phyloP scores from a whole-genome alignment of 2,888 invertebrate species.

The Limnephilus lunatus region DNA sequence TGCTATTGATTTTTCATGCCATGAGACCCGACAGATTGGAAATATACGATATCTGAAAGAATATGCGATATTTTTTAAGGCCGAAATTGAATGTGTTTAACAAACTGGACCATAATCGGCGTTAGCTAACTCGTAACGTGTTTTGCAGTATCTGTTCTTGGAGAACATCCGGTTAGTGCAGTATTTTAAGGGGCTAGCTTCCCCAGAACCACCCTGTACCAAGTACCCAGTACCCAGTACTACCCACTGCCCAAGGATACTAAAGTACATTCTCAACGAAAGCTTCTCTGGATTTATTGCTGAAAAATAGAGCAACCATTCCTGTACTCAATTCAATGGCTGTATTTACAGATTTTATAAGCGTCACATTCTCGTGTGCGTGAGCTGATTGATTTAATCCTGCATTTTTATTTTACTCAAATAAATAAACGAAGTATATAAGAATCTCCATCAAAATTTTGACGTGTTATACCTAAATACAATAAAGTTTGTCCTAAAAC shows the following conservation, averaged over 20 bases:
- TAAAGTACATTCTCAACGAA: constrained; percentile 36
- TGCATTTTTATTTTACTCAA: neutral
- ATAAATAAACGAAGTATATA: neutral
- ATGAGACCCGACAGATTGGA: too few species aligned
- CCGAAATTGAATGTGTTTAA: neutral
- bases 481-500: neutral
- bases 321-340: constrained; percentile 42
- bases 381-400: neutral
- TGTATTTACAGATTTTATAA: constrained; percentile 8
- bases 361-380: neutral
- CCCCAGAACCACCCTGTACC: constrained; percentile 39
- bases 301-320: constrained; percentile 50
- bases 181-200: constrained; percentile 55
- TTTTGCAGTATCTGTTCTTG: constrained; percentile 61
- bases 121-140: constrained; percentile 52
- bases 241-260: neutral
- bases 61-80: neutral
- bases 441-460: neutral
- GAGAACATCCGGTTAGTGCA: constrained; percentile 59
- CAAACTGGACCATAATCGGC: constrained; percentile 39
- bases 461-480: neutral
- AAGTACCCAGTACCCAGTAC: neutral
- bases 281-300: constrained; percentile 60
- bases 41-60: neutral
- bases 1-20: too few species aligned